Conservation (phyloP, 2,113 vertebrate genomes). For the Paradisaea rubra region DNA sequence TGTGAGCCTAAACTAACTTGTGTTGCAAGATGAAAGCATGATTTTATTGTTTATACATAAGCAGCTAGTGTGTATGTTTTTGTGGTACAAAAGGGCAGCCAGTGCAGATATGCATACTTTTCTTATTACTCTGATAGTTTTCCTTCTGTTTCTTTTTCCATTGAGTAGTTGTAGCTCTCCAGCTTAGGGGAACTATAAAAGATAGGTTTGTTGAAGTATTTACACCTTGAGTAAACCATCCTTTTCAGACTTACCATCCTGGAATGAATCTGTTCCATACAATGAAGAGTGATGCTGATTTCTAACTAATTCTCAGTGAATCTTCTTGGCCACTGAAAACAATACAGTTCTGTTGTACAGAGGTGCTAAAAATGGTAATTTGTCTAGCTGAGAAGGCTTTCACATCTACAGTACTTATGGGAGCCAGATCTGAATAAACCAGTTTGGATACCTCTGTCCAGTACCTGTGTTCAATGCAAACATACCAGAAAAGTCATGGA, state of each 20-base stretch:
- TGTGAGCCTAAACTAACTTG: background rate
- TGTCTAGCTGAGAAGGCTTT: background rate
- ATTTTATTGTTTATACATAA: background rate
- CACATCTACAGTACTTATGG: background rate
- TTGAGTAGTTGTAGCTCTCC: background rate
- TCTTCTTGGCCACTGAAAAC: background rate
- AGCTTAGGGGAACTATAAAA: background rate
- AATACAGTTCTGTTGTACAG: background rate
- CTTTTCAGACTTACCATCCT: background rate
- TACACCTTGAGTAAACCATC: background rate
- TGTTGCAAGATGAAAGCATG: background rate
- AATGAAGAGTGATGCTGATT: background rate
- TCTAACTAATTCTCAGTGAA: background rate
- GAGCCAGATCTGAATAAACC: background rate
- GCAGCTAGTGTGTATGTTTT: background rate
- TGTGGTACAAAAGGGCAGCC: background rate
- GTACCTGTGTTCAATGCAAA: background rate
- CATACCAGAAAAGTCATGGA: background rate
- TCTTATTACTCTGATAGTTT: background rate
- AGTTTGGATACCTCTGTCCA: background rate
- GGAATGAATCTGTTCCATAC: background rate
- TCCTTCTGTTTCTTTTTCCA: background rate
- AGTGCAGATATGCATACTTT: background rate
- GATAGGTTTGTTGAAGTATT: background rate
- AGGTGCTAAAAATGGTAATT: background rate